Percentiles rank a stretch among this genome's conserved stretches.
Evolutionary conservation across 2,797 vertebrate species (phyloP).

Genomic region (Ceryle rudis): DNA sequence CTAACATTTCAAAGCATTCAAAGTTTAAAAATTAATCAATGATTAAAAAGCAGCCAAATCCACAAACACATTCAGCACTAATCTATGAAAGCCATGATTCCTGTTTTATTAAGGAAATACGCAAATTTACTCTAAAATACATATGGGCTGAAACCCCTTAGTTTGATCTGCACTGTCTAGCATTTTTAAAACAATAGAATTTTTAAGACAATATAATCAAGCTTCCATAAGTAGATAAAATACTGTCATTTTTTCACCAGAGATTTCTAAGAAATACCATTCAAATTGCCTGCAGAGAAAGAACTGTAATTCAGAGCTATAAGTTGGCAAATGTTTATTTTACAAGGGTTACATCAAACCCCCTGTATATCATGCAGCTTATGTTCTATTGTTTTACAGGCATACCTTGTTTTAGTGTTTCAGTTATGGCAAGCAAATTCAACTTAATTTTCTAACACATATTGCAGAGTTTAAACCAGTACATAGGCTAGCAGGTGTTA

Average conservation of each 20-base stretch:
- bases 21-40: background rate
- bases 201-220: background rate
- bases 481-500: background rate
- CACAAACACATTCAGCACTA: background rate
- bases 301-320: background rate
- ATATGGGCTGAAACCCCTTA: background rate
- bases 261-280: background rate
- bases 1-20: background rate
- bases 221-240: background rate
- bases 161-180: background rate
- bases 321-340: background rate
- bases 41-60: too few species aligned
- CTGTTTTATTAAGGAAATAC: background rate
- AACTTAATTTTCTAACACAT: background rate
- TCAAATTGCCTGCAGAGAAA: background rate
- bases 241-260: fast-evolving
- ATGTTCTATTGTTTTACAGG: background rate
- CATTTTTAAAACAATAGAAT: background rate
- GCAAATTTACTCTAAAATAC: background rate
- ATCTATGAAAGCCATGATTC: background rate
- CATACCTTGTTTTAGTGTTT: background rate
- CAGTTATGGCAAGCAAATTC: background rate
- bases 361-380: background rate
- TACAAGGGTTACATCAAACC: background rate
- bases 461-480: background rate